These are phyloP conservation scores for Manis crassicaudata DNA, from an alignment of 2,797 vertebrate species.

Conservation along the genomic window DNA sequence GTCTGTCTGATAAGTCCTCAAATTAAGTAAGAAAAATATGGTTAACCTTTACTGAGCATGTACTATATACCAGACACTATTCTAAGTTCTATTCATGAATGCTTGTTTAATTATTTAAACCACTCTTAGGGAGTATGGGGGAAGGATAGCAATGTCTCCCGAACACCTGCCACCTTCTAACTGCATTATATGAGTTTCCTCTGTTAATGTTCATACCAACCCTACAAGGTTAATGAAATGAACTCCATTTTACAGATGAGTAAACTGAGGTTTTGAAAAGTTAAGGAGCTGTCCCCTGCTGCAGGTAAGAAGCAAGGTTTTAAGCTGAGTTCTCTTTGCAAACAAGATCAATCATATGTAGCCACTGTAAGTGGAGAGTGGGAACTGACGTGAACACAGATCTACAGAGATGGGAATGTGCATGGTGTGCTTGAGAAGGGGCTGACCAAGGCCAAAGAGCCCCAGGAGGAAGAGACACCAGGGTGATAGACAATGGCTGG, in stretches of 20 bases:
- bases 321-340: neutral
- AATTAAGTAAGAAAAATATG: slow-evolving; percentile 3
- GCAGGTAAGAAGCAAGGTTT: neutral
- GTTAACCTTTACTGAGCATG: neutral
- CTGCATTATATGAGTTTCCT: neutral
- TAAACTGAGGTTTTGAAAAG: slow-evolving; percentile 2
- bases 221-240: neutral
- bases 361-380: neutral
- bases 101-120: neutral
- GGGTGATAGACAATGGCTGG: neutral
- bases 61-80: neutral
- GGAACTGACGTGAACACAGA: neutral
- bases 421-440: neutral
- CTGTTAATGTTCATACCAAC: neutral
- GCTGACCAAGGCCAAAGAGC: neutral
- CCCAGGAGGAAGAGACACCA: neutral
- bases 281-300: neutral
- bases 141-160: neutral
- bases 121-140: neutral
- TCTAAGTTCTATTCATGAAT: neutral
- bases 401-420: neutral
- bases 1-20: neutral
- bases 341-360: neutral
- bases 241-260: slow-evolving; percentile 9
- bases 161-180: neutral